These are phyloP conservation scores for Heteromyza rotundicornis DNA, from an alignment of 2,888 invertebrate species.

Conservation along the genomic window DNA sequence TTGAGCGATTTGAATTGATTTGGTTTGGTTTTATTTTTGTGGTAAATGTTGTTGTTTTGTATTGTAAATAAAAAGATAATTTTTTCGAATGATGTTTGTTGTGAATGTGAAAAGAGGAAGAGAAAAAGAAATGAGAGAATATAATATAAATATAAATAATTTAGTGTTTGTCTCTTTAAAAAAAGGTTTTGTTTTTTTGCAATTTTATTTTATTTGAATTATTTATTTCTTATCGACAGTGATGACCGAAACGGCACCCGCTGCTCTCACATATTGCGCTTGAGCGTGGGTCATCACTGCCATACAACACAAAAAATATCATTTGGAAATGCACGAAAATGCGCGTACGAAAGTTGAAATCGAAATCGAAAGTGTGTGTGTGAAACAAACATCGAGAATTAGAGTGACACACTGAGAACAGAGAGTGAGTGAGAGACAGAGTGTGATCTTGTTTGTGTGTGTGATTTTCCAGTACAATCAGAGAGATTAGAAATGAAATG, in stretches of 20 bases:
- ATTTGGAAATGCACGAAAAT: not conserved
- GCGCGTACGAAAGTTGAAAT: not conserved
- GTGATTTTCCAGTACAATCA: too few relatives aligned
- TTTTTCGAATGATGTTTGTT: conserved; percentile 32
- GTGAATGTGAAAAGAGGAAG: conserved; percentile 57
- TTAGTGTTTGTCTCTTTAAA: conserved; percentile 38
- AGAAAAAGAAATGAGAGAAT: conserved; percentile 61
- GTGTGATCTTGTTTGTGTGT: conserved; percentile 22
- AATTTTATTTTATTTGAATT: conserved; percentile 10
- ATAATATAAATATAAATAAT: conserved; percentile 59
- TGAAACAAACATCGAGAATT: not conserved
- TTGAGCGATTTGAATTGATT: conserved; percentile 34
- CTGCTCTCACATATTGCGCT: too few relatives aligned
- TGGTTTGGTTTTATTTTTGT: conserved; percentile 14
- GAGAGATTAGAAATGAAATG: too few relatives aligned
- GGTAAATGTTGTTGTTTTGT: conserved; percentile 17
- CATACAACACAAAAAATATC: not conserved
- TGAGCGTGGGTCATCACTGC: too few relatives aligned
- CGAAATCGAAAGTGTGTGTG: not conserved
- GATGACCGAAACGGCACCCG: not conserved
- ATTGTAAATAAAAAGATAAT: conserved; percentile 18
- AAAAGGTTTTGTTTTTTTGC: conserved; percentile 21
- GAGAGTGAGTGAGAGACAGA: not conserved
- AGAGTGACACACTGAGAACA: not conserved
- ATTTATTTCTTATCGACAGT: not conserved